Base-by-base conservation (phyloP, 2,888 invertebrate genomes). In the Pandemis corylana region DNA sequence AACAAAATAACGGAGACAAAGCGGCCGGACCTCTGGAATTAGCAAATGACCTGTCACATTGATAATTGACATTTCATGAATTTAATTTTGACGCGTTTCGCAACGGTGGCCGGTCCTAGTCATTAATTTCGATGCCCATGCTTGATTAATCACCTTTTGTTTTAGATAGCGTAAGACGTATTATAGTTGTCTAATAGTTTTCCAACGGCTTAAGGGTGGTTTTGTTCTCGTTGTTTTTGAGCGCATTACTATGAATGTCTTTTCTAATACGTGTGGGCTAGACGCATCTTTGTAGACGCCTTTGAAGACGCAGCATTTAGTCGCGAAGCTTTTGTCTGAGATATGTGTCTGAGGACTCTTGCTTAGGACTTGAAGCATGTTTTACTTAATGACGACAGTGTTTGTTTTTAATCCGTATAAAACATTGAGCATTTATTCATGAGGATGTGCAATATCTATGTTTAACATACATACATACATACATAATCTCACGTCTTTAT, bases 21-120 rank as follows among this genome's bases (percentile, higher is more conserved):
- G 77, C 75, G 76, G 59, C 75, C 76, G 75, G 79, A 80, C 79
- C 78, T 81, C 81, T 80, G 80, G 81, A 84, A 84, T 86, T 83
- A 89, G 87, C 87, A 87, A 91, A 91, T 90, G 86, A 88, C 83
- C 89, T 91, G 91, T 90, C 92, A 89, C 77, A 80, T 80, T 80
- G 83, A 86, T 87, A 88, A 88, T 89, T 87, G 88, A 87, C 87
- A 77, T 78, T 77, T 87, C 84, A 85, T 88, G 87, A 85, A 86
- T 87, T 84, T 84, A 86, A 87, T 88, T 88, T 84, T 80, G 80
- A 83, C 82, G 83, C 77, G 80, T 81, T 79, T 77, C 77, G 78
- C 75, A 82, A 84, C 87, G 76, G 89, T 85, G 85, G 88, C 85
- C 77, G 78, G 81, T 79, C 82, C 79, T 80, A 83, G 85, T 84